Conservation (phyloP, 64 coral and sea anemone genomes). For the Actinia tenebrosa region DNA sequence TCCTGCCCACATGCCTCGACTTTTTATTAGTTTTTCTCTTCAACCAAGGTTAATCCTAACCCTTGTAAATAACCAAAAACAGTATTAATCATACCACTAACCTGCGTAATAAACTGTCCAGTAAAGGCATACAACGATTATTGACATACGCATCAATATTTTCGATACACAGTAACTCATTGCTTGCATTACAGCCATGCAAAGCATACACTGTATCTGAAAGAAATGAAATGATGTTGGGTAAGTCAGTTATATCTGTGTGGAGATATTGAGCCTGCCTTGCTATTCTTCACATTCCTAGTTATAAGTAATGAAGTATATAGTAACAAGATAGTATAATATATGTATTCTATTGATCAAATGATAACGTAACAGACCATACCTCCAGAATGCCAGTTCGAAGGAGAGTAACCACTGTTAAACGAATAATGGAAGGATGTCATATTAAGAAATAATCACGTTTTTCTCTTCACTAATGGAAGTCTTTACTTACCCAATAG, state of each 20-base stretch:
- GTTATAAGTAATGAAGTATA: too few species aligned
- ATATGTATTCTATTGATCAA: too few species aligned
- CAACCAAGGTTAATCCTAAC: too few species aligned
- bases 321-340: too few species aligned
- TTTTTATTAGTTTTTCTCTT: too few species aligned
- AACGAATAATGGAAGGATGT: neutral
- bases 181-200: slow-evolving; percentile 83
- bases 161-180: slow-evolving; percentile 74
- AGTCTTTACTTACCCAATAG: slow-evolving; percentile 63
- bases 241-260: neutral
- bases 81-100: slow-evolving; percentile 8
- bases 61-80: too few species aligned
- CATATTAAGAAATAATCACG: neutral
- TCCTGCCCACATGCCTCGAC: too few species aligned
- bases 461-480: neutral
- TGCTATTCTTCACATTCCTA: too few species aligned
- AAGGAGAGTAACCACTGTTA: slow-evolving; percentile 78
- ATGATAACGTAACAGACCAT: too few species aligned
- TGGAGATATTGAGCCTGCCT: too few species aligned
- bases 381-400: slow-evolving; percentile 98
- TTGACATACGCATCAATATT: slow-evolving; percentile 86
- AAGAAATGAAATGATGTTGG: neutral
- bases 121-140: slow-evolving; percentile 53
- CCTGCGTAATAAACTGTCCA: slow-evolving; percentile 67
- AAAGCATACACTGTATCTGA: slow-evolving; percentile 79